Conservation (phyloP, 1,140 invertebrate genomes). For the Cydia fagiglandana region DNA sequence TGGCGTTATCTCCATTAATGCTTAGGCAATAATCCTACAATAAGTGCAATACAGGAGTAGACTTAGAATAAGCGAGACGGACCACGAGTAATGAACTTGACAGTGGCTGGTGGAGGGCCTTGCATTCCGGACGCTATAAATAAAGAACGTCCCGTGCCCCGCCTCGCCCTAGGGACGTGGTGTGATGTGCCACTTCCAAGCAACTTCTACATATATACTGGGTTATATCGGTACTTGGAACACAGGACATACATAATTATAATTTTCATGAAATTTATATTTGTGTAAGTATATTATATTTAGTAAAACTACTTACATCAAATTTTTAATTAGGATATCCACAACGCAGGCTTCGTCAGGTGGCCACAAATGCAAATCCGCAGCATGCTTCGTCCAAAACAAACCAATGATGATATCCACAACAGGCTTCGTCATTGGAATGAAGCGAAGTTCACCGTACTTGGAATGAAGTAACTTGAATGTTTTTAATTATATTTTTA, state of each 20-base stretch:
- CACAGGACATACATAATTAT: too few relatives aligned
- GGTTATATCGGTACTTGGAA: background rate
- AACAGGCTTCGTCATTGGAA: too few relatives aligned
- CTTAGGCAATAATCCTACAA: background rate
- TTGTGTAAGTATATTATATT: too few relatives aligned
- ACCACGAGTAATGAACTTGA: constrained; percentile 62
- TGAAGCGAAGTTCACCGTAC: too few relatives aligned
- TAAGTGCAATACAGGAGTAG: background rate
- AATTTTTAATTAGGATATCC: too few relatives aligned
- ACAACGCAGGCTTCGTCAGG: too few relatives aligned
- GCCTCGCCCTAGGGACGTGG: constrained; percentile 1
- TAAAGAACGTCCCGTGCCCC: background rate
- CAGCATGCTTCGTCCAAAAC: too few relatives aligned
- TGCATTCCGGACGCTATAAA: constrained; percentile 46
- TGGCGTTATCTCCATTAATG: background rate
- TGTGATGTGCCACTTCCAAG: background rate
- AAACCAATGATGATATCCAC: too few relatives aligned
- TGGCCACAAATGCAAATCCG: too few relatives aligned
- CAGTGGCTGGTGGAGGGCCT: constrained; percentile 57
- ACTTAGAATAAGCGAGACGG: constrained; percentile 25
- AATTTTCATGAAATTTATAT: too few relatives aligned
- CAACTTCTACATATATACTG: background rate
- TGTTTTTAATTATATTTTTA: background rate
- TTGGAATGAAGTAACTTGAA: background rate
- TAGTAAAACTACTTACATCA: too few relatives aligned